Evolutionary conservation across 2,113 vertebrate genomes (phyloP).

Genomic region (Urocynchramus pylzowi): DNA sequence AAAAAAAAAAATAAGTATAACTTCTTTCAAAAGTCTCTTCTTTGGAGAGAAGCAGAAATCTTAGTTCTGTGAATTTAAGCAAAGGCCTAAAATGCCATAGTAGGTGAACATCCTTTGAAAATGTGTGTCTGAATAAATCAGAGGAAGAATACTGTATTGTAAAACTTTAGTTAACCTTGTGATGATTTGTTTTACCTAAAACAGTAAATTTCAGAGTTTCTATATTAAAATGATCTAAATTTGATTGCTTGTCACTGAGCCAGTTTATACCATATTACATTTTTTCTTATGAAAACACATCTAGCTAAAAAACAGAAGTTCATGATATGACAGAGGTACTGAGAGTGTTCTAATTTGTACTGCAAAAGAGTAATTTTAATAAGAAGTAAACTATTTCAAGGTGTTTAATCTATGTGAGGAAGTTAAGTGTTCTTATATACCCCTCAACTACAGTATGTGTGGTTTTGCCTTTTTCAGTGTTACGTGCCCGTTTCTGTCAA

Average conservation of each 20-base stretch:
- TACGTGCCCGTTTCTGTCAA: neutral
- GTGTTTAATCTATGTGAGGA: neutral
- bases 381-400: neutral
- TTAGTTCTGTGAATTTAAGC: neutral
- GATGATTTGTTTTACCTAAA: neutral
- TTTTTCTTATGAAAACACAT: neutral
- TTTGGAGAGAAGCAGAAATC: neutral
- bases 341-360: neutral
- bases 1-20: too few species aligned
- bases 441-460: neutral
- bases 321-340: neutral
- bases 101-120: neutral
- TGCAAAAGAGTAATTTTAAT: neutral
- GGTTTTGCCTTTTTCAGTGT: neutral
- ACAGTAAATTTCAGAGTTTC: neutral
- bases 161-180: neutral
- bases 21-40: neutral
- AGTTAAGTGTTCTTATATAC: neutral
- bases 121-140: neutral
- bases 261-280: neutral
- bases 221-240: neutral
- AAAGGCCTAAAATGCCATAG: neutral
- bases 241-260: neutral
- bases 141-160: neutral
- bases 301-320: neutral